Conservation (phyloP, 1,140 invertebrate species). For the Ladona fulva region DNA sequence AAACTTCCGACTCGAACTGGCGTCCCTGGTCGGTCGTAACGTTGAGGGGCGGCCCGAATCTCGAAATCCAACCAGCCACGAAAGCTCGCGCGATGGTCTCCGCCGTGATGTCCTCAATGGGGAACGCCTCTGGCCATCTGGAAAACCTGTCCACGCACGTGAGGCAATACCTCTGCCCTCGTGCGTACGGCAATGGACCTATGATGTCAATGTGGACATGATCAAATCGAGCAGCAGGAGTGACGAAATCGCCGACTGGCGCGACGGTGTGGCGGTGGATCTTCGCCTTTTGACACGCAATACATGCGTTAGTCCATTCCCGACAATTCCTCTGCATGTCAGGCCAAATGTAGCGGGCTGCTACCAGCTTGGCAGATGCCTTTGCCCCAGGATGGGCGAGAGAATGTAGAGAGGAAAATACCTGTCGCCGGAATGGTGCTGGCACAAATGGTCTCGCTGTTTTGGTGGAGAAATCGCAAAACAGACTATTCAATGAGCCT, state of each 20-base stretch:
- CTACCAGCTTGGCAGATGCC: constrained; percentile 9
- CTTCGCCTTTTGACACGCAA: constrained; percentile 23
- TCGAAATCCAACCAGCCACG: constrained; percentile 30
- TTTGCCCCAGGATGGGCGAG: constrained; percentile 16
- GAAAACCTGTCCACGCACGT: neutral
- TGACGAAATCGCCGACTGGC: constrained; percentile 16
- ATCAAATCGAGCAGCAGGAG: constrained; percentile 18
- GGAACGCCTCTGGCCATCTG: neutral
- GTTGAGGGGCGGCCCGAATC: constrained; percentile 28
- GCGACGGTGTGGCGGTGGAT: constrained; percentile 22
- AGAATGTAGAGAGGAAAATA: constrained; percentile 16
- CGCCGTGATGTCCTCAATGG: constrained; percentile 25
- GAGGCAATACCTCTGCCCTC: constrained; percentile 17
- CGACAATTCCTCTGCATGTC: constrained; percentile 13
- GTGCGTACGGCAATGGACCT: constrained; percentile 24
- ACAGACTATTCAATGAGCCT: no score
- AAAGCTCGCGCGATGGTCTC: constrained; percentile 32
- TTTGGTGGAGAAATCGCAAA: no score
- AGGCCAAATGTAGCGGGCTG: constrained; percentile 15
- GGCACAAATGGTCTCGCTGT: no score
- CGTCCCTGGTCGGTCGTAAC: constrained; percentile 26
- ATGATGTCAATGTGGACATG: constrained; percentile 25
- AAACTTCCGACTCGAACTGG: constrained; percentile 33
- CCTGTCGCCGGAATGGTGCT: neutral
- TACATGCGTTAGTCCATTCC: constrained; percentile 15